Conservation (phyloP, 2,888 invertebrate genomes). For the Caenorhabditis sp. region DNA sequence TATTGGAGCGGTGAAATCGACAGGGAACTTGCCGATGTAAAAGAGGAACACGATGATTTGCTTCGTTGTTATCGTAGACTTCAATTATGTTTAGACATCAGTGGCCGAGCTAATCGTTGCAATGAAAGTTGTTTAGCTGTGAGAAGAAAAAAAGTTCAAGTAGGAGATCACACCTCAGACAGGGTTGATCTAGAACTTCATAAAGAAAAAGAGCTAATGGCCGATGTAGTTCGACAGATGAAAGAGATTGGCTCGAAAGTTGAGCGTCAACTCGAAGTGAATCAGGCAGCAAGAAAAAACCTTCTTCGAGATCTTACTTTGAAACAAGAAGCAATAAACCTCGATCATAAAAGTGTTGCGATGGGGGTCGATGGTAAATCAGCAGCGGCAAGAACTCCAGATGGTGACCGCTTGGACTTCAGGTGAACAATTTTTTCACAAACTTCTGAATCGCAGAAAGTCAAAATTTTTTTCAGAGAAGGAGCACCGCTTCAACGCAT, state of each 20-base stretch:
- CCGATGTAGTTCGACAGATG: slow-evolving; percentile 57
- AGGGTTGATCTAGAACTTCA: slow-evolving; percentile 61
- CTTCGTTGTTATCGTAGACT: slow-evolving; percentile 58
- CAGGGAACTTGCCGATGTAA: slow-evolving; percentile 62
- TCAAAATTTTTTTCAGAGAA: slow-evolving; percentile 57
- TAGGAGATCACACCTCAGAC: slow-evolving; percentile 58
- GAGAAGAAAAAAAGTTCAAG: slow-evolving; percentile 63
- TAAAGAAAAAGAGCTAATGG: slow-evolving; percentile 62
- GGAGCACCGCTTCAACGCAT: slow-evolving; percentile 63
- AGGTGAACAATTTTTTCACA: no score
- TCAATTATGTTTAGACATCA: slow-evolving; percentile 55
- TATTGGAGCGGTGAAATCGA: slow-evolving; percentile 70
- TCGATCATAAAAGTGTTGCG: slow-evolving; percentile 56
- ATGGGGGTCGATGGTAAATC: slow-evolving; percentile 48
- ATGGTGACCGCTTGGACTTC: slow-evolving; percentile 54
- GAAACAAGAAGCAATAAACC: slow-evolving; percentile 64
- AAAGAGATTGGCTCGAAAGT: slow-evolving; percentile 58
- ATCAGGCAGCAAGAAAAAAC: slow-evolving; percentile 58
- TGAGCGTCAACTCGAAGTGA: slow-evolving; percentile 61
- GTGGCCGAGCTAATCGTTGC: slow-evolving; percentile 45
- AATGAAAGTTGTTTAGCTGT: slow-evolving; percentile 63
- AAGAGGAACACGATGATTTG: slow-evolving; percentile 65
- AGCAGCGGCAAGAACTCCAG: slow-evolving; percentile 44
- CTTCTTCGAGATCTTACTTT: slow-evolving; percentile 61
- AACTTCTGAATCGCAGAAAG: no score